Conservation (phyloP, 2,113 vertebrate genomes). For the Alectura lathami region DNA sequence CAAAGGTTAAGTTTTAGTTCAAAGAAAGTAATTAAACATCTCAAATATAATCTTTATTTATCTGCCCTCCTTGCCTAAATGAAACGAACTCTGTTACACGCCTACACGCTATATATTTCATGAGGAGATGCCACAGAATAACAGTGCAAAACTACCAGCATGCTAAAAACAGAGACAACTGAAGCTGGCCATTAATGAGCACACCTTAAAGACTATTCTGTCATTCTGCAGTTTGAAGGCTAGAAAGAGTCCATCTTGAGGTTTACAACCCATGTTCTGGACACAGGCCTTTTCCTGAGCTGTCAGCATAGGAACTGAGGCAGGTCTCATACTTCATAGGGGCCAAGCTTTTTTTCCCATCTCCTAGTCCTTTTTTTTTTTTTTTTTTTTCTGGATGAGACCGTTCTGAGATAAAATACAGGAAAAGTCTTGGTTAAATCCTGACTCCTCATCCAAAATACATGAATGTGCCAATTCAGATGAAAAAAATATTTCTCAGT, state of each 20-base stretch:
- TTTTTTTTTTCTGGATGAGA: background rate
- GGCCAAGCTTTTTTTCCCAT: background rate
- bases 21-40: background rate
- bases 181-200: background rate
- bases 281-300: background rate
- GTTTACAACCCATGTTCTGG: background rate
- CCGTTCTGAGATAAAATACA: background rate
- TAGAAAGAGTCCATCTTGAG: background rate
- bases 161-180: background rate
- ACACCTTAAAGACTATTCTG: background rate
- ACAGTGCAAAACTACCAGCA: background rate
- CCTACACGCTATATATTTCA: too few species aligned
- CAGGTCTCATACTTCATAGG: background rate
- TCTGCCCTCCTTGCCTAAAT: background rate
- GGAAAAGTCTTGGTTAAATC: background rate
- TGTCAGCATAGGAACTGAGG: background rate
- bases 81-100: background rate
- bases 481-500: constrained; percentile 4
- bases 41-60: background rate
- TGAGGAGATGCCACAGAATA: background rate
- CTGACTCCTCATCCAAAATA: background rate
- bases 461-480: background rate
- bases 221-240: background rate
- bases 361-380: background rate
- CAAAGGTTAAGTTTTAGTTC: background rate